phyloP scores from a whole-genome alignment of 2,797 vertebrate species.

The Rhabdophis nuchalis region DNA sequence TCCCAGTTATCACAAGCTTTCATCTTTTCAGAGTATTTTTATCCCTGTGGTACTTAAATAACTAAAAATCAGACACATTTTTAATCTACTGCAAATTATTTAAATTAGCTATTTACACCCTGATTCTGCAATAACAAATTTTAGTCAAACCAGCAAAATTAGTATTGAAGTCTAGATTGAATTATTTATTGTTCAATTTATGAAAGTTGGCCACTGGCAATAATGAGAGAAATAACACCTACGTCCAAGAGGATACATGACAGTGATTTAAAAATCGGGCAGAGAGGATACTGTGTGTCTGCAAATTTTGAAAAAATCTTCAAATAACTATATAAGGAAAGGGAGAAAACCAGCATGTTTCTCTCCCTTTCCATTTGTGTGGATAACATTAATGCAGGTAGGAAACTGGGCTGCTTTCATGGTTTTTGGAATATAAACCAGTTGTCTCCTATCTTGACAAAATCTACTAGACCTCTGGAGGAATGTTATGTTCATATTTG shows the following conservation, averaged over 20 bases:
- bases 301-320: background rate
- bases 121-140: background rate
- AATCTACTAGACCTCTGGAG: background rate
- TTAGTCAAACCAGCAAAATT: constrained; percentile 30
- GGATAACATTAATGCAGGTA: background rate
- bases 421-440: background rate
- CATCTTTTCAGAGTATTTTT: background rate
- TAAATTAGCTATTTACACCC: background rate
- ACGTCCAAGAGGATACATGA: background rate
- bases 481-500: background rate
- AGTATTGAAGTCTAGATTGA: background rate
- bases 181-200: constrained; percentile 33
- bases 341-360: background rate
- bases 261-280: background rate
- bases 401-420: background rate
- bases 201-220: constrained; percentile 25
- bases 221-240: constrained; percentile 48
- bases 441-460: background rate
- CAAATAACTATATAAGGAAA: background rate
- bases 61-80: background rate
- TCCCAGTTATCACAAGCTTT: background rate
- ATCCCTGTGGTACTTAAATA: background rate
- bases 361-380: background rate
- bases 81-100: background rate
- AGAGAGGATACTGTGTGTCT: background rate